A percentile compares a stretch with the other conserved stretches of the same genome.
phyloP scores from a whole-genome alignment of 2,797 vertebrate species.

The Sus cebifrons region DNA sequence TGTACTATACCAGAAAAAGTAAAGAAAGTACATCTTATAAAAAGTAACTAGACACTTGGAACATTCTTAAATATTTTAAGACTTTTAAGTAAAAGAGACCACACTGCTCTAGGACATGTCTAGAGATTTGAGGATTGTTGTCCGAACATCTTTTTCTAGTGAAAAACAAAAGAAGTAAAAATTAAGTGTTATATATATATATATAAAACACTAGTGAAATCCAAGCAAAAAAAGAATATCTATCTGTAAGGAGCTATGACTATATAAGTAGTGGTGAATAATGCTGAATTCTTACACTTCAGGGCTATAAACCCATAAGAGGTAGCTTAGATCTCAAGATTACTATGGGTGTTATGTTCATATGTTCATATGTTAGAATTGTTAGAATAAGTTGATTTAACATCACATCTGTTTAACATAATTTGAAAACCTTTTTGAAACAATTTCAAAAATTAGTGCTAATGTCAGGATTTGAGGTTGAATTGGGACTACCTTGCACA shows the following conservation, averaged over 20 bases:
- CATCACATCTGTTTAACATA: constrained; percentile 58
- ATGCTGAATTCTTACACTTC: background rate
- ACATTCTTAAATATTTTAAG: background rate
- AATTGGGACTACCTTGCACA: constrained; percentile 60
- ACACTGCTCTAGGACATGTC: background rate
- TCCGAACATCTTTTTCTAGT: background rate
- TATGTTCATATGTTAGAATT: background rate
- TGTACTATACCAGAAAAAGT: background rate
- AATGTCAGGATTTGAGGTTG: constrained; percentile 68
- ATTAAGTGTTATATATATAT: background rate
- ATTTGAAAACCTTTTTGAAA: constrained; percentile 78
- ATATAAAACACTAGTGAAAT: background rate
- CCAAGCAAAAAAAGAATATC: background rate
- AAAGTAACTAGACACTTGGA: background rate
- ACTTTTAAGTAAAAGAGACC: background rate
- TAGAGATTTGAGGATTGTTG: background rate
- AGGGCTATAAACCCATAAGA: background rate
- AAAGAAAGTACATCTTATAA: background rate
- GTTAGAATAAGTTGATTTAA: constrained; percentile 62
- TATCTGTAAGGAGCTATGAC: background rate
- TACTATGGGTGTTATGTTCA: background rate
- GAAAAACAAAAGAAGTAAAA: background rate
- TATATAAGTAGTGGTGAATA: background rate
- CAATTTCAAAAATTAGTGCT: constrained; percentile 70
- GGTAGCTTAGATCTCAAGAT: background rate